phyloP scores from a whole-genome alignment of 2,888 invertebrate genomes.

The Junonia oenone region DNA sequence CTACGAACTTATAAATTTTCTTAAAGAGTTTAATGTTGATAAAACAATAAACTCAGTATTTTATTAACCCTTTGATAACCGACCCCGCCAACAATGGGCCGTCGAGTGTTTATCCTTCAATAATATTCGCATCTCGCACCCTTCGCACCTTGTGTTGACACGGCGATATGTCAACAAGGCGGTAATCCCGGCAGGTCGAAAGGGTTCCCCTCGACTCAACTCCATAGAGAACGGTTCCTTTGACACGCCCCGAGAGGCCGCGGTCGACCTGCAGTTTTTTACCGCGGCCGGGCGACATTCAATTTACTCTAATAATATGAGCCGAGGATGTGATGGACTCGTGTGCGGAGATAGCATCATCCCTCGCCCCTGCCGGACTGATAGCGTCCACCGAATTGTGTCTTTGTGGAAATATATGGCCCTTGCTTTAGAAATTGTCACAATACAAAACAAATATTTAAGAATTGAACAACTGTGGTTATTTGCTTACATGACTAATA shows the following conservation, averaged over 20 bases:
- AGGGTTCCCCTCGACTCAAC: constrained; percentile 52
- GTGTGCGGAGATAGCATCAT: constrained; percentile 20
- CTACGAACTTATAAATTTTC: not conserved
- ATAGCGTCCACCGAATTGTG: not conserved
- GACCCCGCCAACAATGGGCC: not conserved
- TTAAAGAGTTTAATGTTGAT: too few species aligned
- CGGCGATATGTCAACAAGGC: constrained; percentile 34
- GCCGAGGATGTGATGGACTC: constrained; percentile 29
- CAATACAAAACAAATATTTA: not conserved
- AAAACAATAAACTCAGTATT: too few species aligned
- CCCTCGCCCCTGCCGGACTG: constrained; percentile 12
- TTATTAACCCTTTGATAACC: not conserved
- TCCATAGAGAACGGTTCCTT: constrained; percentile 51
- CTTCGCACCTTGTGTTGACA: constrained; percentile 25
- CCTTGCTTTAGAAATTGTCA: not conserved
- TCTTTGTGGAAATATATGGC: not conserved
- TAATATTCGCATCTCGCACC: constrained; percentile 14
- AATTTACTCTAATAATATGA: constrained; percentile 34
- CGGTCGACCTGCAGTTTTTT: too few species aligned
- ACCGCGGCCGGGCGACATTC: constrained; percentile 29
- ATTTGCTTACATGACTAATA: too few species aligned
- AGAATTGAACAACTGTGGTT: too few species aligned
- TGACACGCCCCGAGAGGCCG: constrained; percentile 43
- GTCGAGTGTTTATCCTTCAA: constrained; percentile 9
- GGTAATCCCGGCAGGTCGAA: constrained; percentile 28